Conservation (phyloP, 2,113 vertebrate genomes). For the Peromyscus maniculatus region DNA sequence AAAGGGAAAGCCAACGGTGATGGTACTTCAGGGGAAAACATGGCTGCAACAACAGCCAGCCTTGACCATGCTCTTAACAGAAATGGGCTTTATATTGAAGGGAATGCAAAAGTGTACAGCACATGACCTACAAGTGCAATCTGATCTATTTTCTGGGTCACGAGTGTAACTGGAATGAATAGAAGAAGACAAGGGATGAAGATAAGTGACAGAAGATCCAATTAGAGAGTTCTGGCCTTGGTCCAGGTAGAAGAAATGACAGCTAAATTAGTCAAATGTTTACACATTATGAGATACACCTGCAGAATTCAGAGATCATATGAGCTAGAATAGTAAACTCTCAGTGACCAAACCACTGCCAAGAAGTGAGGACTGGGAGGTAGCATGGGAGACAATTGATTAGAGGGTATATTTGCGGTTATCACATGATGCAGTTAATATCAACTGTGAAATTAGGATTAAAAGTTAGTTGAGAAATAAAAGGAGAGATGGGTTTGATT, state of each 20-base stretch:
- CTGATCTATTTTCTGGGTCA: background rate
- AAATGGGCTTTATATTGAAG: background rate
- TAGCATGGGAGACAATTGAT: background rate
- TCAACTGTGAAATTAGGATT: background rate
- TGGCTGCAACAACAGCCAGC: background rate
- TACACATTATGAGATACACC: background rate
- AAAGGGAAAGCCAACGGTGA: background rate
- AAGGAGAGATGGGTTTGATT: background rate
- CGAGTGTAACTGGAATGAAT: background rate
- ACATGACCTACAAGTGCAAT: background rate
- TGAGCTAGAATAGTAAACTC: background rate
- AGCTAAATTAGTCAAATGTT: background rate
- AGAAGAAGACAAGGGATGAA: background rate
- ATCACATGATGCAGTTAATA: background rate
- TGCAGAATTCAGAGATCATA: background rate
- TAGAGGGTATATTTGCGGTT: no score
- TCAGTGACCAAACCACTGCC: background rate
- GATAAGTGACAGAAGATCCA: background rate
- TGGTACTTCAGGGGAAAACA: background rate
- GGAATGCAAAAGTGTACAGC: background rate
- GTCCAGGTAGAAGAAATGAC: background rate
- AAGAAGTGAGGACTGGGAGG: accelerated
- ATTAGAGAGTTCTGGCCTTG: background rate
- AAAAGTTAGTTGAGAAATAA: background rate
- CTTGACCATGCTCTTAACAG: background rate